Conservation (phyloP, 2,113 vertebrate genomes). For the Tachuris rubrigastra region DNA sequence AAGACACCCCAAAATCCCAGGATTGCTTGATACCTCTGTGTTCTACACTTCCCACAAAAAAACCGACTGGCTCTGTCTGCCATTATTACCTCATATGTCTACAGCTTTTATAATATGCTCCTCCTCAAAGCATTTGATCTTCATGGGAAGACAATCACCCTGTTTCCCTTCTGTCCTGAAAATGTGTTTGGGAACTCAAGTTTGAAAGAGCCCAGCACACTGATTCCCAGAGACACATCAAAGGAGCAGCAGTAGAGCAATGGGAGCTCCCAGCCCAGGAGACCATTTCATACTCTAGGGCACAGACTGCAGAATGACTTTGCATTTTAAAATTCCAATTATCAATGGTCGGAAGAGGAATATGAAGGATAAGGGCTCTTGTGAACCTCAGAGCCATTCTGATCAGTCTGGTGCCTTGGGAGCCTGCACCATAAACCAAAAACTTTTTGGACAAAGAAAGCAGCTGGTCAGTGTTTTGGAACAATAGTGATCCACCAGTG, state of each 20-base stretch:
- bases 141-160: not conserved
- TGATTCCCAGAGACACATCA: not conserved
- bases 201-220: not conserved
- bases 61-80: not conserved
- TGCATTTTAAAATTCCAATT: not conserved
- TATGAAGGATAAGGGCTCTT: not conserved
- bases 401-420: not conserved
- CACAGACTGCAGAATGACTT: not conserved
- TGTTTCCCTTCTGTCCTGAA: not conserved
- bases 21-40: not conserved
- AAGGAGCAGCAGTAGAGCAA: not conserved
- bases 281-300: not conserved
- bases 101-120: not conserved
- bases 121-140: not conserved
- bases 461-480: not conserved
- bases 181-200: not conserved
- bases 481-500: not conserved
- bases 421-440: not conserved
- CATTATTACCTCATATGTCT: not conserved
- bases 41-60: accelerated
- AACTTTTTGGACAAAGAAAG: not conserved
- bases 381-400: not conserved
- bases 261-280: not conserved
- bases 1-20: not conserved
- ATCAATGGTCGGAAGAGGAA: not conserved